Conservation (phyloP, 2,797 vertebrate genomes). For the Pristis pectinata region DNA sequence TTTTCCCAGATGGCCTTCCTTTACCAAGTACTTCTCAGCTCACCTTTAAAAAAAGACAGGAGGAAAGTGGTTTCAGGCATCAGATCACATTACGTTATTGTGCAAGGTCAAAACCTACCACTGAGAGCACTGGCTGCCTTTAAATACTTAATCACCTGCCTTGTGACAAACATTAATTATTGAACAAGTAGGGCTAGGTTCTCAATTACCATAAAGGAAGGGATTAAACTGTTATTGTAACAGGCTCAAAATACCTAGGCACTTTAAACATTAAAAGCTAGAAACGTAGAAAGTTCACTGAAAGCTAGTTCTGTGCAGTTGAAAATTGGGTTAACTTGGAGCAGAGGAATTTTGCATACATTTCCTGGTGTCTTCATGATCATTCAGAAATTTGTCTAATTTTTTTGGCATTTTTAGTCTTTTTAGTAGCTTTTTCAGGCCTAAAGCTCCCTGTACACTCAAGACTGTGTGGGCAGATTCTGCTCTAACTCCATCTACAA, state of each 20-base stretch:
- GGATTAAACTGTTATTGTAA: neutral
- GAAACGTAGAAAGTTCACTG: too few relatives aligned
- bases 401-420: too few relatives aligned
- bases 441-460: too few relatives aligned
- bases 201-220: neutral
- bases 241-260: neutral
- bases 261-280: neutral
- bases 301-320: too few relatives aligned
- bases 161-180: neutral
- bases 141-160: neutral
- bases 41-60: neutral
- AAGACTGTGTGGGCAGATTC: too few relatives aligned
- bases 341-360: too few relatives aligned
- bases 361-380: too few relatives aligned
- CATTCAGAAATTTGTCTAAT: too few relatives aligned
- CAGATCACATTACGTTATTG: neutral
- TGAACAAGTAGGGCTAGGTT: neutral
- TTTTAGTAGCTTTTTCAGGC: too few relatives aligned
- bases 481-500: too few relatives aligned
- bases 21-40: neutral
- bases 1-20: neutral
- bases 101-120: neutral
- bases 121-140: neutral
- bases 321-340: too few relatives aligned
- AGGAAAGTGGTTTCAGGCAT: neutral